A percentile compares a stretch with the other conserved stretches of the same genome.
Evolutionary conservation across 2,113 vertebrate genomes (phyloP).

Genomic region (Corythornis cristatus): DNA sequence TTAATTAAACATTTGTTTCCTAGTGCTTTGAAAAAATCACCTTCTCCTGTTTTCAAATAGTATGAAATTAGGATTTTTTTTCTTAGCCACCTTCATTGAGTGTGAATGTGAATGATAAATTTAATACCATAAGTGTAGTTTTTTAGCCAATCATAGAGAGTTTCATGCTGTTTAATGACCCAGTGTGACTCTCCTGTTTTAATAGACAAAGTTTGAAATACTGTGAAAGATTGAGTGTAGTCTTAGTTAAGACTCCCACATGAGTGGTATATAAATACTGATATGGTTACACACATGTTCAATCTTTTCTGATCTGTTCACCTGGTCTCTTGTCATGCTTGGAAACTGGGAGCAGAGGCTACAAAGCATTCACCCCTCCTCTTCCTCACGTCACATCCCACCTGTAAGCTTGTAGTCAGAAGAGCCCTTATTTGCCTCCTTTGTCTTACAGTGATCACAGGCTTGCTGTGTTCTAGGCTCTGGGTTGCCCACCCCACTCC

Average conservation of each 20-base stretch:
- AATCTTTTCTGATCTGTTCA: not conserved
- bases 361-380: not conserved
- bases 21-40: not conserved
- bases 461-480: not conserved
- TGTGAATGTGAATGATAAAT: not conserved
- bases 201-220: not conserved
- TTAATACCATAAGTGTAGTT: not conserved
- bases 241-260: not conserved
- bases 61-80: not conserved
- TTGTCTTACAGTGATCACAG: not conserved
- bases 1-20: not conserved
- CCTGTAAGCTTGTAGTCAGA: not conserved
- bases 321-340: not conserved
- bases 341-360: not conserved
- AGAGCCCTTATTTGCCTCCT: not conserved
- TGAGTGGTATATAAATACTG: not conserved
- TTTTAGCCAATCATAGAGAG: not conserved
- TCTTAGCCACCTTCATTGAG: not conserved
- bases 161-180: not conserved
- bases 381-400: rapidly evolving
- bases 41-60: not conserved
- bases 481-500: not conserved
- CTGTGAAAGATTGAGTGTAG: not conserved
- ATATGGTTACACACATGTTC: rapidly evolving
- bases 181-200: not conserved